Conservation (phyloP, 2,797 vertebrate species). For the Lacerta bilineata region DNA sequence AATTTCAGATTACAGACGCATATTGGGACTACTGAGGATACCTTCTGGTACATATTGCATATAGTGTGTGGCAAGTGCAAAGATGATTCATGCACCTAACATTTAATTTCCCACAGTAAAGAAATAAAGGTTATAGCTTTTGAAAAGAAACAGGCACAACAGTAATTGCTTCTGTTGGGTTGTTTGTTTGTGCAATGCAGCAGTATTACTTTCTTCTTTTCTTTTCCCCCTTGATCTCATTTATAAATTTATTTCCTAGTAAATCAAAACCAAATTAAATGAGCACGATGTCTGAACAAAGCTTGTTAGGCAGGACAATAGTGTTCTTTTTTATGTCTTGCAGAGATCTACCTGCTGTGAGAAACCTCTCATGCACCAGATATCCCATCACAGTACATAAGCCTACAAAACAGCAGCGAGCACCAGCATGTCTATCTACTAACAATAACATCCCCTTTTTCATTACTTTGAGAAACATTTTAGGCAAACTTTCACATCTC, state of each 20-base stretch:
- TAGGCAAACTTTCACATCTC: background rate
- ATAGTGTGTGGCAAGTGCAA: conserved; percentile 17
- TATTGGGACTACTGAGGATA: background rate
- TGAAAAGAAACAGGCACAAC: conserved; percentile 31
- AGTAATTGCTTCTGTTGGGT: conserved; percentile 32
- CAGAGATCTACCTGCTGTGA: conserved; percentile 20
- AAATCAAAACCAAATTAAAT: conserved; percentile 41
- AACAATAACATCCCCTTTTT: background rate
- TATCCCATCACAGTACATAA: background rate
- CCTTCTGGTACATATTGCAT: conserved; percentile 30
- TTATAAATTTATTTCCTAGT: conserved; percentile 13
- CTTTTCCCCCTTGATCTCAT: background rate
- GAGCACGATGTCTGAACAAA: conserved; percentile 5
- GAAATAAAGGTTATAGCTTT: conserved; percentile 32
- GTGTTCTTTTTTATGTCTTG: background rate
- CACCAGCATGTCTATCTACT: background rate
- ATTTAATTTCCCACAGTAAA: conserved; percentile 61
- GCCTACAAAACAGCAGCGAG: background rate
- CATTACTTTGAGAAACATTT: conserved; percentile 17
- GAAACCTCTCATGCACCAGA: background rate
- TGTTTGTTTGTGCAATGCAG: background rate
- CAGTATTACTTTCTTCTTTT: conserved; percentile 10
- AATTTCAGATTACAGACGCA: conserved; percentile 31
- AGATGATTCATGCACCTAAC: conserved; percentile 39
- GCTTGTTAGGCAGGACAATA: background rate